Conservation (phyloP, 1,140 invertebrate genomes). For the Melanaphis sacchari region DNA sequence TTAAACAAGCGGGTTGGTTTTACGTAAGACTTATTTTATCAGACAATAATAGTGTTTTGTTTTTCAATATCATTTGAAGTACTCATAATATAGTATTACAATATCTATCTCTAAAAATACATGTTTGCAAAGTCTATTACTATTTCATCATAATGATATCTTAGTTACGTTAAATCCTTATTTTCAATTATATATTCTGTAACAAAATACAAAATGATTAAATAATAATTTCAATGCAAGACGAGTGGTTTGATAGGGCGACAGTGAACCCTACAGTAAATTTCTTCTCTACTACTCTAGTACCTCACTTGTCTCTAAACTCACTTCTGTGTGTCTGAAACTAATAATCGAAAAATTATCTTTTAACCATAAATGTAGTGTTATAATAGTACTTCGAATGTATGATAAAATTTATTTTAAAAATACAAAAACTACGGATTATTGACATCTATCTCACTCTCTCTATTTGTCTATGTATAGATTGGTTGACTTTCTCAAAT, state of each 20-base stretch:
- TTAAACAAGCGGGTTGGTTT: background rate
- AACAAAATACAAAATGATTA: background rate
- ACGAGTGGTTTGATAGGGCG: background rate
- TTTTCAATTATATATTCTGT: background rate
- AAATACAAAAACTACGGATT: background rate
- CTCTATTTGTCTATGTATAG: background rate
- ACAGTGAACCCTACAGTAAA: background rate
- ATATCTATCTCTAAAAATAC: background rate
- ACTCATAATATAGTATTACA: background rate
- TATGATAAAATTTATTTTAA: background rate
- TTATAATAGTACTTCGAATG: background rate
- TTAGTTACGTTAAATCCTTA: background rate
- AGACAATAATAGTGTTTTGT: background rate
- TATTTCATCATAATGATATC: background rate
- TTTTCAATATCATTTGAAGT: background rate
- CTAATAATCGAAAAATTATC: background rate
- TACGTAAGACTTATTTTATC: background rate
- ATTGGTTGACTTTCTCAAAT: background rate
- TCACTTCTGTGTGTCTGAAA: background rate
- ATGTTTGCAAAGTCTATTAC: background rate
- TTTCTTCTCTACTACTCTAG: background rate
- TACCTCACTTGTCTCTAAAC: background rate
- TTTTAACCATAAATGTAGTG: background rate
- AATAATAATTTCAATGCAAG: background rate
- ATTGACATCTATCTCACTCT: background rate